phyloP scores from a whole-genome alignment of 2,888 invertebrate genomes.

The Epirrita christyi region DNA sequence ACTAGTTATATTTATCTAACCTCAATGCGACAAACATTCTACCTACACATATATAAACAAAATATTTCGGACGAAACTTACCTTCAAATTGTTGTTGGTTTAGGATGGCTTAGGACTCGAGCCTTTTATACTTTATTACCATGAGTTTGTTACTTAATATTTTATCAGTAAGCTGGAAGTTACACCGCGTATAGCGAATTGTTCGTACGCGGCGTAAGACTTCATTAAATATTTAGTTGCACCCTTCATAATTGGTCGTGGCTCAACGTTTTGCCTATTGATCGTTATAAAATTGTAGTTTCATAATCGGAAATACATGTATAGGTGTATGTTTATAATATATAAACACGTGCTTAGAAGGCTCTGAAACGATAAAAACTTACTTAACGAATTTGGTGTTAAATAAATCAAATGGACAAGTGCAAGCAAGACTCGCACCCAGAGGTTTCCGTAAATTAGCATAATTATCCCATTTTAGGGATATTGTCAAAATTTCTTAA shows the following conservation, averaged over 20 bases:
- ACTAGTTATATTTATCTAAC: constrained; percentile 10
- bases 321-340: too few species aligned
- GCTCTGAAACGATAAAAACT: too few species aligned
- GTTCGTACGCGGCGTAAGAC: background rate
- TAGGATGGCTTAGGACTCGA: constrained; percentile 46
- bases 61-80: constrained; percentile 24
- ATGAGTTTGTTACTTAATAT: constrained; percentile 37
- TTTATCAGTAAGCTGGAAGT: constrained; percentile 21
- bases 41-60: constrained; percentile 2
- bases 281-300: background rate
- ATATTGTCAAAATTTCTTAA: too few species aligned
- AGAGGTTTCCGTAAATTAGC: too few species aligned
- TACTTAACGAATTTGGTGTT: too few species aligned
- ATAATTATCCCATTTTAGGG: too few species aligned
- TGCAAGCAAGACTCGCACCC: too few species aligned
- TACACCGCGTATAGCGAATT: background rate
- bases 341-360: too few species aligned
- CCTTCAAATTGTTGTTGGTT: constrained; percentile 43
- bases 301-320: too few species aligned
- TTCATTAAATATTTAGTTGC: constrained; percentile 1
- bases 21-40: constrained; percentile 2
- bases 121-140: constrained; percentile 41
- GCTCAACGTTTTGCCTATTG: background rate
- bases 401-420: too few species aligned
- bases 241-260: constrained; percentile 7